A percentile compares a stretch with the other conserved stretches of the same genome.
Evolutionary conservation across 2,888 invertebrate genomes (phyloP).

Genomic region (Bibio marci): DNA sequence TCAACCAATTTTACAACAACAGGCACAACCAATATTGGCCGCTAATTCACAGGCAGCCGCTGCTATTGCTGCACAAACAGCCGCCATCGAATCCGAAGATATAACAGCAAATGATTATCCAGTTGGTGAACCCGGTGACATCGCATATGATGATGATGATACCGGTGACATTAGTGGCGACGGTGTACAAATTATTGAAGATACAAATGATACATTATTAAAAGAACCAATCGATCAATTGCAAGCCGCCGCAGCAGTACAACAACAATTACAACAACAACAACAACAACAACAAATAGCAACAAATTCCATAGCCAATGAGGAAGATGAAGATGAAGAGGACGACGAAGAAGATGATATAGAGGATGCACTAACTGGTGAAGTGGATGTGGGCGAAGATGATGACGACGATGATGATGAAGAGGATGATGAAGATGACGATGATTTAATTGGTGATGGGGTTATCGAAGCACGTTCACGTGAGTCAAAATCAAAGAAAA

Average conservation of each 20-base stretch:
- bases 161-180: conserved; percentile 12
- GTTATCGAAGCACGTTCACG: conserved; percentile 59
- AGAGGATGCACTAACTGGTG: conserved; percentile 46
- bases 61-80: conserved; percentile 10
- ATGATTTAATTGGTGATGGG: conserved; percentile 43
- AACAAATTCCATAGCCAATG: background rate
- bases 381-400: conserved; percentile 47
- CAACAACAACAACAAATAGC: background rate
- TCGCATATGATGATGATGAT: conserved; percentile 27
- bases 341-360: conserved; percentile 43
- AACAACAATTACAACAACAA: background rate
- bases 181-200: conserved; percentile 47
- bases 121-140: conserved; percentile 27
- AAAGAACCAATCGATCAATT: conserved; percentile 3
- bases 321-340: conserved; percentile 15
- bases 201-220: conserved; percentile 45
- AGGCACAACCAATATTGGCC: conserved; percentile 15
- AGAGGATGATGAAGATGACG: conserved; percentile 43
- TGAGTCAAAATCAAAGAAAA: conserved; percentile 62
- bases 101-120: conserved; percentile 14
- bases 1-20: conserved; percentile 31
- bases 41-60: conserved; percentile 10
- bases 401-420: conserved; percentile 48
- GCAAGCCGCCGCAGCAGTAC: background rate
- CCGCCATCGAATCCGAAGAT: conserved; percentile 17